phyloP scores from a whole-genome alignment of 2,888 invertebrate genomes.

The Drosophila buzzatii region DNA sequence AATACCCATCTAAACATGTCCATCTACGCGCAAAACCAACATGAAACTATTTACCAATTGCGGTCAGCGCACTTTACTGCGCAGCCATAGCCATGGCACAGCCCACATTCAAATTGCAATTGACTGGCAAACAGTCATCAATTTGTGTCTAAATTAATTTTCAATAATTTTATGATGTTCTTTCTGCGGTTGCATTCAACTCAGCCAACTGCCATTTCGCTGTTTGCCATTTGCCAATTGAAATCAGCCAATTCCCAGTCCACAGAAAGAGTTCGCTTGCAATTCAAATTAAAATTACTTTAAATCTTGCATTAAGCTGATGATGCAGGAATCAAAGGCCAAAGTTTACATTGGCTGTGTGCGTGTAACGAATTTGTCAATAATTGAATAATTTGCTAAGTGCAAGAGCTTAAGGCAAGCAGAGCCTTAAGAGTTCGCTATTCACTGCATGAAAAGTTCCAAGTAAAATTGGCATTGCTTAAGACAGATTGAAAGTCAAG shows the following conservation, averaged over 20 bases:
- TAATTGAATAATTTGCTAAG: conserved; percentile 54
- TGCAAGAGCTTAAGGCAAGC: conserved; percentile 35
- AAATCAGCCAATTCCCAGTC: no score
- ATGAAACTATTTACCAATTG: conserved; percentile 77
- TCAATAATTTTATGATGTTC: conserved; percentile 67
- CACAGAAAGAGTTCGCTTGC: conserved; percentile 26
- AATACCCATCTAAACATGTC: not conserved
- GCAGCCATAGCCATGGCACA: not conserved
- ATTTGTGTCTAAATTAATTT: conserved; percentile 71
- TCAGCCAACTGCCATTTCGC: conserved; percentile 7
- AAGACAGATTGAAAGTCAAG: no score
- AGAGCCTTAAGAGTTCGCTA: conserved; percentile 32
- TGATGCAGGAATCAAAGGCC: not conserved
- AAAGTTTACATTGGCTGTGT: conserved; percentile 47
- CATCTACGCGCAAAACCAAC: conserved; percentile 25
- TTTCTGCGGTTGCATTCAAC: conserved; percentile 48
- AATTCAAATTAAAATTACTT: conserved; percentile 50
- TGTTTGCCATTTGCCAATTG: conserved; percentile 11
- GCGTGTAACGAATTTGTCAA: no score
- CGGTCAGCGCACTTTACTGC: conserved; percentile 49
- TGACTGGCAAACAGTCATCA: conserved; percentile 39
- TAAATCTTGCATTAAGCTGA: conserved; percentile 39
- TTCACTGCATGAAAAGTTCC: no score
- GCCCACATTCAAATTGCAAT: conserved; percentile 22
- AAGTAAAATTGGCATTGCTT: no score